These are phyloP conservation scores for Trogon melanurus DNA, from an alignment of 2,113 vertebrate genomes.

Conservation along the genomic window DNA sequence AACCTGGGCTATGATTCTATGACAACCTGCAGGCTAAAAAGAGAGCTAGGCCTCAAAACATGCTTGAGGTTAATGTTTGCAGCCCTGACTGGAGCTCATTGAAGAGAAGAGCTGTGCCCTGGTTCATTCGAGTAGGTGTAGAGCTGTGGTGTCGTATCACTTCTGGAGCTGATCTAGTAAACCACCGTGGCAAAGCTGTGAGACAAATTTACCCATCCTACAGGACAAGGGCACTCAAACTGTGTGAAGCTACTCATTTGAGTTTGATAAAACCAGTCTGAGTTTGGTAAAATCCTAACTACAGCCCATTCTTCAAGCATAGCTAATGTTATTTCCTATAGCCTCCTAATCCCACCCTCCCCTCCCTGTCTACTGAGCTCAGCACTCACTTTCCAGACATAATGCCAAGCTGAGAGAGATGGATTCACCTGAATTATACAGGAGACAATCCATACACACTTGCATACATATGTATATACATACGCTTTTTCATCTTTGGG, in stretches of 20 bases:
- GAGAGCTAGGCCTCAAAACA: accelerated
- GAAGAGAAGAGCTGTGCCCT: background rate
- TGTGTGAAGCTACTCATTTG: background rate
- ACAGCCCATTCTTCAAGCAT: background rate
- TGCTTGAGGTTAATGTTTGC: background rate
- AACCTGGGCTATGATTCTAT: no score
- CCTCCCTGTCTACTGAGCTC: background rate
- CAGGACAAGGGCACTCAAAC: background rate
- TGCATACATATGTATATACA: background rate
- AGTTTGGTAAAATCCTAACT: background rate
- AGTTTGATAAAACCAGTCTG: background rate
- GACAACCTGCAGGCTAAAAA: background rate
- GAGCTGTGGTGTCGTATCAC: background rate
- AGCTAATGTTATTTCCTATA: background rate
- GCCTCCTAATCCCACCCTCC: background rate
- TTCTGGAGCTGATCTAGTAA: background rate
- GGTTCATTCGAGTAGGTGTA: background rate
- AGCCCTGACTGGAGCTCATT: background rate
- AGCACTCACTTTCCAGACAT: background rate
- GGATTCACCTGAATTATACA: background rate
- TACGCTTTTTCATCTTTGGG: background rate
- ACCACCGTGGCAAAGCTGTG: accelerated
- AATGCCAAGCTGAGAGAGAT: background rate
- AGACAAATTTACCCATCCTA: background rate
- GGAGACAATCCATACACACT: background rate